Conservation (phyloP, 2,113 vertebrate species). For the Jaculus jaculus region DNA sequence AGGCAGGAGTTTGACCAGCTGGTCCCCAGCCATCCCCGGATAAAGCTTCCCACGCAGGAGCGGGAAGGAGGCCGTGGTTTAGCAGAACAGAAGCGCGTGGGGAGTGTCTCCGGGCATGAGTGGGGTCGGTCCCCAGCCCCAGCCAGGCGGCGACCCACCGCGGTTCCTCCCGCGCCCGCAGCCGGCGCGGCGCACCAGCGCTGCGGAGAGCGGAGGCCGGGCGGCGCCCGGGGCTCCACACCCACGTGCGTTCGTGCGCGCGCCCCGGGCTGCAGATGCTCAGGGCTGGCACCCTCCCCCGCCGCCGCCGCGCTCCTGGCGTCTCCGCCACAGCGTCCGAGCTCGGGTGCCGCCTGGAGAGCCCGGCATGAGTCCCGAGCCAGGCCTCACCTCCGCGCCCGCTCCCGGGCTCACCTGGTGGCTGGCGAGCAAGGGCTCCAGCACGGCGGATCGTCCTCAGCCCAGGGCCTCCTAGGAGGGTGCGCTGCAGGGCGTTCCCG, state of each 20-base stretch:
- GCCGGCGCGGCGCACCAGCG: background rate
- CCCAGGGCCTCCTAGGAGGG: slow-evolving; percentile 23
- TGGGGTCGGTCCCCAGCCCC: background rate
- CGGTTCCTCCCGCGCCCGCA: background rate
- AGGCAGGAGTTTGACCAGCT: background rate
- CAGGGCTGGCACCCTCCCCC: slow-evolving; percentile 59
- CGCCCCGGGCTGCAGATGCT: slow-evolving; percentile 53
- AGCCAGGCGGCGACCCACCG: background rate
- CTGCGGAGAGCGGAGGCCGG: slow-evolving; percentile 42
- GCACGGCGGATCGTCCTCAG: background rate
- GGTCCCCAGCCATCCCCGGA: slow-evolving; percentile 15
- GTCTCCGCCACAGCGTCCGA: slow-evolving; percentile 8
- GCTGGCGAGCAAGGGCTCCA: background rate
- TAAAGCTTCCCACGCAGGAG: slow-evolving; percentile 44
- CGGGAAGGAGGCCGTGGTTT: background rate
- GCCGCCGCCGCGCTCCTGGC: background rate
- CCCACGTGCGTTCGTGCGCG: slow-evolving; percentile 73
- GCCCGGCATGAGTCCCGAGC: background rate
- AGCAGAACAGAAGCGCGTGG: background rate
- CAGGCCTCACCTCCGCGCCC: background rate
- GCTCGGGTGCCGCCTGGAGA: background rate
- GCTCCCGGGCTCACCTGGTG: slow-evolving; percentile 40
- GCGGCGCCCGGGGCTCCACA: slow-evolving; percentile 38
- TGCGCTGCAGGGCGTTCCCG: slow-evolving; percentile 4
- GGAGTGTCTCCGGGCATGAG: slow-evolving; percentile 53